Conservation (phyloP, 1,140 invertebrate genomes). For the Bradynema listronoti region DNA sequence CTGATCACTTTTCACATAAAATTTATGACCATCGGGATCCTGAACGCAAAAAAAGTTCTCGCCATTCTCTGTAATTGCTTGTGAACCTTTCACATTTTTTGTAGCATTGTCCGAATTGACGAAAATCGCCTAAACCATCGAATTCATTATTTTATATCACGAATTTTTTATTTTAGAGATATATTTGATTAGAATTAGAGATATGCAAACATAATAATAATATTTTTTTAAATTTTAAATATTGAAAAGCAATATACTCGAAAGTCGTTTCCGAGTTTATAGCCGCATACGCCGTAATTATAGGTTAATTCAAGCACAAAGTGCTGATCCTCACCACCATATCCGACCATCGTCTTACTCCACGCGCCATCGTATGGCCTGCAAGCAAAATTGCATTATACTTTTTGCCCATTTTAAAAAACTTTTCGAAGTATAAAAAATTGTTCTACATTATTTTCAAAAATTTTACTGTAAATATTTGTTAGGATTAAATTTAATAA, state of each 20-base stretch:
- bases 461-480: too few species aligned
- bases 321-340: slow-evolving; percentile 84
- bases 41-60: slow-evolving; percentile 62
- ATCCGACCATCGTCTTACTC: slow-evolving; percentile 99
- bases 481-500: too few species aligned
- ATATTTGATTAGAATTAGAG: too few species aligned
- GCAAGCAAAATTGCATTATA: too few species aligned
- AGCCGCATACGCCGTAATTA: slow-evolving; percentile 83
- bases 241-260: slow-evolving; percentile 61
- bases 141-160: too few species aligned
- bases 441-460: slow-evolving; percentile 3
- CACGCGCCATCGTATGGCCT: slow-evolving; percentile 91
- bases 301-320: slow-evolving; percentile 96
- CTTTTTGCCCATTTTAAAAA: too few species aligned
- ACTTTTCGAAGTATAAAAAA: slow-evolving; percentile 7
- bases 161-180: too few species aligned
- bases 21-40: slow-evolving; percentile 85
- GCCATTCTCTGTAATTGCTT: slow-evolving; percentile 1
- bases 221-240: slow-evolving; percentile 19
- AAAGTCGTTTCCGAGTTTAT: slow-evolving; percentile 82
- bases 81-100: slow-evolving; percentile 58
- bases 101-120: slow-evolving; percentile 72
- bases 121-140: slow-evolving; percentile 67
- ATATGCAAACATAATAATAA: too few species aligned
- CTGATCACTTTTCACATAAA: slow-evolving; percentile 70